Evolutionary conservation across 1,140 invertebrate species (phyloP), one percentile per base, ranked within the genome.

Genomic region (Antheraea mylitta): DNA sequence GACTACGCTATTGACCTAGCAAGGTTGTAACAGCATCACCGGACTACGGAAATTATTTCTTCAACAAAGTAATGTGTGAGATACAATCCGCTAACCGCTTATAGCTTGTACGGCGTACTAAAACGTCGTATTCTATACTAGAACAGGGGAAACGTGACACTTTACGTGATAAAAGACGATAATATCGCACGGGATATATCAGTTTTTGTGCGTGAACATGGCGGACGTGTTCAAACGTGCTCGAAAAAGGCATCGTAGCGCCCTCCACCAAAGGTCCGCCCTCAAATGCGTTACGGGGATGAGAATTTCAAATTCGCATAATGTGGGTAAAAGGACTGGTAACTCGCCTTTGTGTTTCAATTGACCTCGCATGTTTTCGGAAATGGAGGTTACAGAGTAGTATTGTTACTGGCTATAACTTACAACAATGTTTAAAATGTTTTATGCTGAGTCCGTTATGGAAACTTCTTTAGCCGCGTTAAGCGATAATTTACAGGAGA

Each of bases 121-220:
- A 70, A 65, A 48, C 37, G 69, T 67, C 69, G 66, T 63, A 71
- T 75, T 71, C 69, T 69, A 69, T 61, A 72, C 53, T 68, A 48
- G 59, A 68, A 67, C 58, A 78, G 64, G 19, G n/a, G 58, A 60
- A 66, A 63, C 61, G 45, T 72, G 72, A 76, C 77, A 76, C 72
- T 74, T 76, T 78, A 71, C 67, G 64, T 70, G 75, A 73, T 76
- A 76, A 69, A 75, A 74, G 68, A 67, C 60, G 69, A 77, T 74
- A 77, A 67, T 65, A 69, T 63, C 53, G 45, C 48, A 13, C 58
- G 13, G 64, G 22, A 69, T 64, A 61, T 69, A 64, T 64, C 68
- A 69, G 67, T 73, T 69, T 67, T 69, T 69, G 63, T n/a, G 19
- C 18, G 30, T 9, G 30, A 13, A 61, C 60, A 61, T 36, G 18